Percentiles rank a stretch among this genome's conserved stretches.
Evolutionary conservation across 2,888 invertebrate genomes (phyloP).

Genomic region (Hypercompe scribonia): DNA sequence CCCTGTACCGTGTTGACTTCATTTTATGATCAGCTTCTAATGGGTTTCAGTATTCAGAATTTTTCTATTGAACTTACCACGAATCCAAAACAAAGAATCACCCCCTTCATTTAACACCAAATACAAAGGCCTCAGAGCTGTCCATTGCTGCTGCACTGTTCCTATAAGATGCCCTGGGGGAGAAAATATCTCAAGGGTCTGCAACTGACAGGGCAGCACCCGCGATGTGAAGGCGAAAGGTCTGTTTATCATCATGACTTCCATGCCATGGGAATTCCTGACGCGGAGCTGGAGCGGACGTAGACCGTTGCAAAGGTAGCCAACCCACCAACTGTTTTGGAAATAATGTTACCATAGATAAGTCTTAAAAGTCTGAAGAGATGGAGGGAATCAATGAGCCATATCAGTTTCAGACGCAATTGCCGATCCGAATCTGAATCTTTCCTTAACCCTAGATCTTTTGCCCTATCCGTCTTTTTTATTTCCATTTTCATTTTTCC

Average conservation of each 20-base stretch:
- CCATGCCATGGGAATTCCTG: conserved; percentile 60
- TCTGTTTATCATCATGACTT: conserved; percentile 92
- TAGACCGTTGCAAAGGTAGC: conserved; percentile 76
- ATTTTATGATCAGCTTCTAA: not conserved
- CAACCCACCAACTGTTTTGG: conserved; percentile 73
- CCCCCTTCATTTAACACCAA: conserved; percentile 90
- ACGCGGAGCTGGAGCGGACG: conserved; percentile 74
- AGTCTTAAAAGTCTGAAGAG: too few relatives aligned
- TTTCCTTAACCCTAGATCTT: too few relatives aligned
- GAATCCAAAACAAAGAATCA: conserved; percentile 90
- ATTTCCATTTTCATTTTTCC: too few relatives aligned
- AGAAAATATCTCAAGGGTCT: conserved; percentile 90
- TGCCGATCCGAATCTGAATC: too few relatives aligned
- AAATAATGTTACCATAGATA: too few relatives aligned
- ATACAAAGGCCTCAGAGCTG: conserved; percentile 89
- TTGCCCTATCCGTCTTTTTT: too few relatives aligned
- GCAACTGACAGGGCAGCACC: conserved; percentile 92
- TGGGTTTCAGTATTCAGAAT: not conserved
- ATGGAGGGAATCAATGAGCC: too few relatives aligned
- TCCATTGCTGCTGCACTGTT: conserved; percentile 91
- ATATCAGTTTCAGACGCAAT: too few relatives aligned
- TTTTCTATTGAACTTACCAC: conserved; percentile 81
- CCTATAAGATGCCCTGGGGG: conserved; percentile 90
- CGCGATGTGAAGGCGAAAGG: conserved; percentile 93
- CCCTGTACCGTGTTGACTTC: not conserved